Evolutionary conservation across 2,797 vertebrate species (phyloP).

Genomic region (Myioborus miniatus): DNA sequence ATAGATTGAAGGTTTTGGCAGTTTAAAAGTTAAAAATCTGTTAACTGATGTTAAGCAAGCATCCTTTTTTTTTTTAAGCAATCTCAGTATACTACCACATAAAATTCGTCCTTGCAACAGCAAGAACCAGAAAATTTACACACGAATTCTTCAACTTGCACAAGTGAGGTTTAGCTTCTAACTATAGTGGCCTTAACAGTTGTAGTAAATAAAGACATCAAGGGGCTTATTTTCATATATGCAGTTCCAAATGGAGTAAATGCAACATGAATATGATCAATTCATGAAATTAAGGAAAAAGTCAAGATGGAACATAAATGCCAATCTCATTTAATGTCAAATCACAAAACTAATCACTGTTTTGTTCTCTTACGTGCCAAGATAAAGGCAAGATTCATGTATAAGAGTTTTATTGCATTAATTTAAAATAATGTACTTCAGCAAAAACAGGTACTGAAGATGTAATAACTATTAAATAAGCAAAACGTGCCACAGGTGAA

Average conservation of each 20-base stretch:
- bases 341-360: background rate
- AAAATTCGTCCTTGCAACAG: constrained; percentile 49
- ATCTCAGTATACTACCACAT: constrained; percentile 67
- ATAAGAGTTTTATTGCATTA: background rate
- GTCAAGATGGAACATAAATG: background rate
- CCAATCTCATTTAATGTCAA: background rate
- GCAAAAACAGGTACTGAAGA: constrained; percentile 4
- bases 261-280: background rate
- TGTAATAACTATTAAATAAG: background rate
- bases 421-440: background rate
- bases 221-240: background rate
- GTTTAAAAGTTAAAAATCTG: constrained; percentile 77
- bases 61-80: constrained; percentile 77
- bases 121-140: constrained; percentile 42
- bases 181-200: background rate
- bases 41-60: constrained; percentile 81
- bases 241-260: background rate
- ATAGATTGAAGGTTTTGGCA: constrained; percentile 59
- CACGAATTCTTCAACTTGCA: background rate
- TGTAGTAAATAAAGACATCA: background rate
- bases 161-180: constrained; percentile 21
- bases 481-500: background rate
- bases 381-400: background rate
- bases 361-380: background rate
- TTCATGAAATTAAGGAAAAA: background rate